A percentile compares a stretch with the other conserved stretches of the same genome.
These are phyloP conservation scores for Numenius arquata DNA, from an alignment of 2,113 vertebrate species.

Conservation along the genomic window DNA sequence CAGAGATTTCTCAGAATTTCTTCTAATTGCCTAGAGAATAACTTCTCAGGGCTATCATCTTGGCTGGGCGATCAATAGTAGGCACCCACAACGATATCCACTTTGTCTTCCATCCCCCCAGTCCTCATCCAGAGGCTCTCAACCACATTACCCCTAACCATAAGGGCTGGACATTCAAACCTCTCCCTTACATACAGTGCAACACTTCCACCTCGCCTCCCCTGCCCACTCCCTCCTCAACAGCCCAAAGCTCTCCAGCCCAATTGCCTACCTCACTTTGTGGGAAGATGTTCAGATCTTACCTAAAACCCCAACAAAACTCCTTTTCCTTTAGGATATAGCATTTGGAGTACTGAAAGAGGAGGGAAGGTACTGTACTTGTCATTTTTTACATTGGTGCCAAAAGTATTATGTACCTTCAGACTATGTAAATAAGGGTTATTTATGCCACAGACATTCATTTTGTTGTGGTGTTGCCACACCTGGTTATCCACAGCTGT, in stretches of 20 bases:
- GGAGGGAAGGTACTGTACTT: not conserved
- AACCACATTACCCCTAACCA: not conserved
- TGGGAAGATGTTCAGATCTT: not conserved
- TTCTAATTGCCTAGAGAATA: not conserved
- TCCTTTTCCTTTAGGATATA: not conserved
- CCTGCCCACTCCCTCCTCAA: not conserved
- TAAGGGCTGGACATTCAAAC: not conserved
- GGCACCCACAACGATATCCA: not conserved
- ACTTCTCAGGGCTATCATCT: not conserved
- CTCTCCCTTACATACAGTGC: not conserved
- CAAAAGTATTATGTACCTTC: not conserved
- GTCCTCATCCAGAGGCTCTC: not conserved
- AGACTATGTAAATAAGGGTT: not conserved
- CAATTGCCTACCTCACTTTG: not conserved
- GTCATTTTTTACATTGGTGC: not conserved
- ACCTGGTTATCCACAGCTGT: no score
- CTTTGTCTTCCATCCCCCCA: not conserved
- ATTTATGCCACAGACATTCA: not conserved
- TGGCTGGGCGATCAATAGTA: not conserved
- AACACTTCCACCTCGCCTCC: not conserved
- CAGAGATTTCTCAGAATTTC: not conserved
- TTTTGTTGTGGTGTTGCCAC: not conserved
- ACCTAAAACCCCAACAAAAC: not conserved
- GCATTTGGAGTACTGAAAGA: not conserved
- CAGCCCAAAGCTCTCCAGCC: not conserved